Conservation (phyloP, 2,113 vertebrate species). For the Catagonus wagneri region DNA sequence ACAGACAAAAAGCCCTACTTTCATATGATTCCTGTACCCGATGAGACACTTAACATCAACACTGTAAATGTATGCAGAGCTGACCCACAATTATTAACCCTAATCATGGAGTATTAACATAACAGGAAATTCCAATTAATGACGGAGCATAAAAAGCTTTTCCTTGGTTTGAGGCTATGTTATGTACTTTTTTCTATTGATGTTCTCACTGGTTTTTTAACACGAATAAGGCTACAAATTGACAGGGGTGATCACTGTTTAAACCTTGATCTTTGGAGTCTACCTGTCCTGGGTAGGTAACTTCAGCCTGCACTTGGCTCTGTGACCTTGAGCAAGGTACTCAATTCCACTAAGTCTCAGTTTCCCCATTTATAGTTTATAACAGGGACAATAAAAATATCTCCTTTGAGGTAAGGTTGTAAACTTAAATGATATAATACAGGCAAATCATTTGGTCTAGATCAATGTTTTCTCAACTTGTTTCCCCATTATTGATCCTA, state of each 20-base stretch:
- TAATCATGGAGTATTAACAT: not conserved
- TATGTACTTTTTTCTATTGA: not conserved
- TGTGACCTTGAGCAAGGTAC: not conserved
- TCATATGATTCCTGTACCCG: not conserved
- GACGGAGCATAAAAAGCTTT: not conserved
- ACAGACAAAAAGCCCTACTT: not conserved
- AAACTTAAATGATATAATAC: constrained; percentile 46
- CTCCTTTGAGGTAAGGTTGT: not conserved
- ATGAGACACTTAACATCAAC: not conserved
- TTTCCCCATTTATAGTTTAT: not conserved
- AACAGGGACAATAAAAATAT: constrained; percentile 10
- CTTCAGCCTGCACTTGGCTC: not conserved
- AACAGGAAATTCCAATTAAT: not conserved
- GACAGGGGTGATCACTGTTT: not conserved
- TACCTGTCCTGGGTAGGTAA: not conserved
- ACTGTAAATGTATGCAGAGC: not conserved
- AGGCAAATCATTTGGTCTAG: not conserved
- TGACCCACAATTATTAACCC: not conserved
- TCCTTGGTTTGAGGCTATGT: not conserved
- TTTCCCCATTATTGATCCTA: not conserved
- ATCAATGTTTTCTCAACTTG: constrained; percentile 5
- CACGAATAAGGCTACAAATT: not conserved
- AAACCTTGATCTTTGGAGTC: not conserved
- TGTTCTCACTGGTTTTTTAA: not conserved
- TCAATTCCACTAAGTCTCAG: constrained; percentile 4